Percentiles rank a stretch among this genome's conserved stretches.
phyloP scores from a whole-genome alignment of 53 echinoderm and acorn worm genomes.

The Stichopus horrens region DNA sequence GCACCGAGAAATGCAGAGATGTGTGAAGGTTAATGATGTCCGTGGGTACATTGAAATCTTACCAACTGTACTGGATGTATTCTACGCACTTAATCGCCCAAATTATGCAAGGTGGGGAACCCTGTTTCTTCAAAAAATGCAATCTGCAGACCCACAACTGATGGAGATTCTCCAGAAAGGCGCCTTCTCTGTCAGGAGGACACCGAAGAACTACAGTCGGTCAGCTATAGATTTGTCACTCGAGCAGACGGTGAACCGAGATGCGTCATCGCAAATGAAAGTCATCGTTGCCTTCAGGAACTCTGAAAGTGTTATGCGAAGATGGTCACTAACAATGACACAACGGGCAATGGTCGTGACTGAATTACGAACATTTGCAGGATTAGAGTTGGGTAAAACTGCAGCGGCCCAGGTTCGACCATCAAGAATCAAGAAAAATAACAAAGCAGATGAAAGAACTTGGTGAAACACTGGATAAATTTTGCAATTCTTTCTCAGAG shows the following conservation, averaged over 20 bases:
- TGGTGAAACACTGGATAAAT: conserved; percentile 50
- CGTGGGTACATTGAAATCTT: conserved; percentile 52
- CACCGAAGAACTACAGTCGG: conserved; percentile 48
- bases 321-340: conserved; percentile 63
- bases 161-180: conserved; percentile 56
- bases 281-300: conserved; percentile 57
- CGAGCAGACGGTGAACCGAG: conserved; percentile 62
- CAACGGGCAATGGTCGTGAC: conserved; percentile 55
- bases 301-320: conserved; percentile 56
- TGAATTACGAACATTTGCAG: conserved; percentile 46
- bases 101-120: conserved; percentile 79
- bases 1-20: conserved; percentile 63
- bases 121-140: conserved; percentile 61
- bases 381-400: conserved; percentile 48
- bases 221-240: conserved; percentile 64
- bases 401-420: conserved; percentile 54
- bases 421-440: conserved; percentile 53
- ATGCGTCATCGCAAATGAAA: conserved; percentile 60
- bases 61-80: conserved; percentile 56
- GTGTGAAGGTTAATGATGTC: conserved; percentile 64
- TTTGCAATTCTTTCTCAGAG: conserved; percentile 62
- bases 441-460: conserved; percentile 51
- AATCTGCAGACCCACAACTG: conserved; percentile 31
- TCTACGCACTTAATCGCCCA: conserved; percentile 67
- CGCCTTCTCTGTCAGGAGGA: conserved; percentile 64